Conservation (phyloP, 2,113 vertebrate genomes). For the Pipa parva region DNA sequence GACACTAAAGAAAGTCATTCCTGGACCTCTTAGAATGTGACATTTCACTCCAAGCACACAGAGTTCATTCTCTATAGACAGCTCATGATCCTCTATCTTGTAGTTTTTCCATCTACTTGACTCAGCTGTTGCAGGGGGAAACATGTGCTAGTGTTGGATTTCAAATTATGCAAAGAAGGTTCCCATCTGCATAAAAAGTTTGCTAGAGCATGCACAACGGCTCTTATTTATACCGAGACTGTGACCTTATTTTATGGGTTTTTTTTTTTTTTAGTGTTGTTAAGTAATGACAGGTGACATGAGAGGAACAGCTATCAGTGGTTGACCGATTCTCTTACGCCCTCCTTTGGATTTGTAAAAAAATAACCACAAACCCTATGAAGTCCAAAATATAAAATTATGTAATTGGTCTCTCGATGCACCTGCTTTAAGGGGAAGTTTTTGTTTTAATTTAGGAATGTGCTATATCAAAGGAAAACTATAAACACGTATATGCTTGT, state of each 20-base stretch:
- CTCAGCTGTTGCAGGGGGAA: conserved; percentile 46
- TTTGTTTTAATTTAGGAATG: too few relatives aligned
- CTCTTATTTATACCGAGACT: conserved; percentile 31
- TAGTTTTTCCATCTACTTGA: conserved; percentile 44
- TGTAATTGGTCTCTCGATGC: neutral
- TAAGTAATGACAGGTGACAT: neutral
- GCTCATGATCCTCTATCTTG: conserved; percentile 41
- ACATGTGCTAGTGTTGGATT: conserved; percentile 36
- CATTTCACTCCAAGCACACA: conserved; percentile 60
- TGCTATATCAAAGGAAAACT: too few relatives aligned
- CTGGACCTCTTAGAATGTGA: conserved; percentile 60
- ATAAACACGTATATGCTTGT: too few relatives aligned
- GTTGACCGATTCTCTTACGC: conserved; percentile 5
- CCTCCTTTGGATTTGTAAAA: conserved; percentile 21
- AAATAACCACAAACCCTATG: neutral
- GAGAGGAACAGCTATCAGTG: neutral
- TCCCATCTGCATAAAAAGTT: conserved; percentile 45
- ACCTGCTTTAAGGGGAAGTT: too few relatives aligned
- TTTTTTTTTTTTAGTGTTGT: conserved; percentile 7
- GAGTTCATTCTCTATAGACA: conserved; percentile 44
- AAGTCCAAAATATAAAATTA: neutral
- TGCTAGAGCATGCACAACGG: conserved; percentile 48
- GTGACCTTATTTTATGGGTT: conserved; percentile 43
- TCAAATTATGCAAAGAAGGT: conserved; percentile 40
- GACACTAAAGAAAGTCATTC: conserved; percentile 51